Percentiles rank a stretch among this genome's conserved stretches.
Evolutionary conservation across 2,113 vertebrate species (phyloP).

Genomic region (Sphyrna mokarran): DNA sequence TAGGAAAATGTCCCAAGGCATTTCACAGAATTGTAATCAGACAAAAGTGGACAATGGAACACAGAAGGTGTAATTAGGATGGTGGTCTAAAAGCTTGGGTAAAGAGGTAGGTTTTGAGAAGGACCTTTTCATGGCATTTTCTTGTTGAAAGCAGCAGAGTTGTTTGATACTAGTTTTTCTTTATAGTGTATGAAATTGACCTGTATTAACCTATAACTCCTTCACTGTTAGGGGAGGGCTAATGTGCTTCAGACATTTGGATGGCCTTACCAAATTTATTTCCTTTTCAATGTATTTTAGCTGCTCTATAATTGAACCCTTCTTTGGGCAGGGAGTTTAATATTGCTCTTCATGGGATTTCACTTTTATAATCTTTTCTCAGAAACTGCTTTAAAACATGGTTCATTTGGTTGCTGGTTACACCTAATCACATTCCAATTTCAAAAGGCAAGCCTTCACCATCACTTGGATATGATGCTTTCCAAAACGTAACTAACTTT

Average conservation of each 20-base stretch:
- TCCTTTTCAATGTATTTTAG: background rate
- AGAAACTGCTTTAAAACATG: conserved; percentile 15
- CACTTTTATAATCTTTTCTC: background rate
- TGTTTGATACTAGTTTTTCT: background rate
- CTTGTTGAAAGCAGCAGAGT: background rate
- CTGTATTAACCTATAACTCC: background rate
- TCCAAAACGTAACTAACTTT: conserved; percentile 71
- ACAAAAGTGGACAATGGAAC: background rate
- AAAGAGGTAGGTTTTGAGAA: background rate
- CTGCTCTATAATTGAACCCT: background rate
- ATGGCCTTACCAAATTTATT: background rate
- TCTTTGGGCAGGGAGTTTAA: background rate
- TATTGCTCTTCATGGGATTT: background rate
- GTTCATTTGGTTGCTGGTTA: conserved; percentile 59
- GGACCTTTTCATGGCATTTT: background rate
- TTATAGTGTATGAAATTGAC: background rate
- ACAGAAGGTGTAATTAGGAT: background rate
- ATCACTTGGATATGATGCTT: conserved; percentile 65
- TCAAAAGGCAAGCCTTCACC: conserved; percentile 56
- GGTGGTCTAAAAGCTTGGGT: background rate
- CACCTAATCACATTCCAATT: conserved; percentile 59
- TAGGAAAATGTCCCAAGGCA: background rate
- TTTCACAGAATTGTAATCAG: background rate
- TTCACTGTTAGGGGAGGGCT: background rate
- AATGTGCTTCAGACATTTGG: background rate